Conservation (phyloP, 2,888 invertebrate species). For the Neocrepidodera transversa region DNA sequence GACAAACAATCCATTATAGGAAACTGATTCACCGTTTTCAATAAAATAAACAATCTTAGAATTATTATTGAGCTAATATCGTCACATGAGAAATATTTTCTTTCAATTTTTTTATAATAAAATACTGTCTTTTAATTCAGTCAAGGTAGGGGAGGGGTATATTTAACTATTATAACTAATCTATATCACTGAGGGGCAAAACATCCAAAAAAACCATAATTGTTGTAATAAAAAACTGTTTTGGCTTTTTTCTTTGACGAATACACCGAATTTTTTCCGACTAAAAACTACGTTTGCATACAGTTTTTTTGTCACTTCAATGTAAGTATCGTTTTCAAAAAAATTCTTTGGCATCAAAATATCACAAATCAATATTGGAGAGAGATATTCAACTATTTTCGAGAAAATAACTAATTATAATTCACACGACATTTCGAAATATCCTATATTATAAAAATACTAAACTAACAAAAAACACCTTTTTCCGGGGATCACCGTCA, state of each 20-base stretch:
- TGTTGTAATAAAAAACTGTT: background rate
- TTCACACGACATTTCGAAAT: too few relatives aligned
- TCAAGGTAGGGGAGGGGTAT: background rate
- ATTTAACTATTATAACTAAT: background rate
- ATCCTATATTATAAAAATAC: too few relatives aligned
- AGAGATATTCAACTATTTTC: too few relatives aligned
- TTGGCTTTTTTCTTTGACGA: background rate
- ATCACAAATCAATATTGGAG: background rate
- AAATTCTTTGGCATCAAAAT: constrained; percentile 1
- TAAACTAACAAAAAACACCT: too few relatives aligned
- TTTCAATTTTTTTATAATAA: too few relatives aligned
- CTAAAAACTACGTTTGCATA: too few relatives aligned
- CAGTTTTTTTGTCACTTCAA: background rate
- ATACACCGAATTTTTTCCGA: too few relatives aligned
- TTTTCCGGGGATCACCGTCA: too few relatives aligned
- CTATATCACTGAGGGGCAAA: constrained; percentile 7
- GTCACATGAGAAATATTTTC: background rate
- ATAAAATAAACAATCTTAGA: background rate
- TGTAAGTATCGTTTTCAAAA: background rate
- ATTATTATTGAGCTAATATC: constrained; percentile 1
- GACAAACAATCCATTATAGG: too few relatives aligned
- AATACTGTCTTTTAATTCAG: constrained; percentile 1
- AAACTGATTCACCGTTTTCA: constrained; percentile 10
- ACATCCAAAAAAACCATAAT: constrained; percentile 3
- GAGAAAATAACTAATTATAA: too few relatives aligned